Evolutionary conservation across 1,140 invertebrate genomes (phyloP).

Genomic region (Bombus terrestris): DNA sequence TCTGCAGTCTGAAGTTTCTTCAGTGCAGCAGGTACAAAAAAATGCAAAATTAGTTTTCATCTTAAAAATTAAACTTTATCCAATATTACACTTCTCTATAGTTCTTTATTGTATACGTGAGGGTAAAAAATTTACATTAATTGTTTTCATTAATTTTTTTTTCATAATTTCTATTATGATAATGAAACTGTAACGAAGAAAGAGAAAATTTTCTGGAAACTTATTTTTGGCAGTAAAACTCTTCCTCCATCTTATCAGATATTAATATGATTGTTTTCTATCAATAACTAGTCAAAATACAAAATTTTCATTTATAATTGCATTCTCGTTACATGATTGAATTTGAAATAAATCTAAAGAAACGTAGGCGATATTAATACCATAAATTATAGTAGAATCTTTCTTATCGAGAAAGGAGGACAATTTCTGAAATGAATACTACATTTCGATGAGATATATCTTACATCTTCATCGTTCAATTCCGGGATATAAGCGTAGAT

Average conservation of each 20-base stretch:
- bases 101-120: no score
- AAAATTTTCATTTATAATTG: not conserved
- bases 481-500: slow-evolving; percentile 27
- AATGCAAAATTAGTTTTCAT: not conserved
- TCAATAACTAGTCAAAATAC: not conserved
- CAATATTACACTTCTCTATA: no score
- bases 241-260: no score
- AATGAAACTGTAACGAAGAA: no score
- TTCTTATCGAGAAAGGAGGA: not conserved
- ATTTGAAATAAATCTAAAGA: not conserved
- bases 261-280: not conserved
- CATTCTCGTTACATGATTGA: not conserved
- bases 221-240: no score
- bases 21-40: no score
- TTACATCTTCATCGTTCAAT: slow-evolving; percentile 43
- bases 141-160: no score
- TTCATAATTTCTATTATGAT: no score
- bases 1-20: no score
- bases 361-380: not conserved
- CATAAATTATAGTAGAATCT: not conserved
- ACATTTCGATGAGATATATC: slow-evolving; percentile 9
- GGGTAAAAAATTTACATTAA: no score
- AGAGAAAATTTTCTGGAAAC: no score
- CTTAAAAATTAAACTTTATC: not conserved
- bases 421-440: not conserved